These are phyloP conservation scores for Pholis gunnellus DNA, from an alignment of 2,113 vertebrate genomes.

Conservation along the genomic window DNA sequence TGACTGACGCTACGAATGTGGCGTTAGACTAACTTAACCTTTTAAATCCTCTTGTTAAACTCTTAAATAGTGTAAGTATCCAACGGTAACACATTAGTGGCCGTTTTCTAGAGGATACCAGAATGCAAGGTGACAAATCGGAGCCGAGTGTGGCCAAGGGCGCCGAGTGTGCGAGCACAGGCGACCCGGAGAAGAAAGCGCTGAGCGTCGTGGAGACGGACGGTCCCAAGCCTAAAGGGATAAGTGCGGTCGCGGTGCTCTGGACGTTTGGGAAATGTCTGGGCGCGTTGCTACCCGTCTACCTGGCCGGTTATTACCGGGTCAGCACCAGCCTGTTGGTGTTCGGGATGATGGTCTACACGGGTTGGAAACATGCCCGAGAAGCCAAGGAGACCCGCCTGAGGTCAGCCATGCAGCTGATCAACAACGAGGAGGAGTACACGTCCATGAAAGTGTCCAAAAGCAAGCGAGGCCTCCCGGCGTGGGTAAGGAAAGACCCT, in stretches of 20 bases:
- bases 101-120: neutral
- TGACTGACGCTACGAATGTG: conserved; percentile 17
- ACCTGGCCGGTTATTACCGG: conserved; percentile 90
- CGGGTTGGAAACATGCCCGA: conserved; percentile 90
- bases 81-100: neutral
- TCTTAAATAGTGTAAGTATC: neutral
- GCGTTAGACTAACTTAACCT: neutral
- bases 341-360: conserved; percentile 89
- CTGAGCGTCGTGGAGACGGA: conserved; percentile 2
- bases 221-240: conserved; percentile 48
- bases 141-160: conserved; percentile 49
- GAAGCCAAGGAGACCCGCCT: conserved; percentile 86
- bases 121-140: conserved; percentile 67
- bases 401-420: conserved; percentile 82
- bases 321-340: conserved; percentile 89
- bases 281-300: conserved; percentile 88
- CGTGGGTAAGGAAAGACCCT: conserved; percentile 83
- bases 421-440: conserved; percentile 82
- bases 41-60: neutral
- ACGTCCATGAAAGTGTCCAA: conserved; percentile 72
- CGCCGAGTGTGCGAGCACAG: conserved; percentile 29
- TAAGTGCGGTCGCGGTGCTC: conserved; percentile 82
- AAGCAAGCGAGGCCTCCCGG: conserved; percentile 86
- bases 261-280: conserved; percentile 89
- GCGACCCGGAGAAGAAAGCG: conserved; percentile 29